Evolutionary conservation across 1,140 invertebrate species (phyloP).

Genomic region (Cataglyphis hispanica): DNA sequence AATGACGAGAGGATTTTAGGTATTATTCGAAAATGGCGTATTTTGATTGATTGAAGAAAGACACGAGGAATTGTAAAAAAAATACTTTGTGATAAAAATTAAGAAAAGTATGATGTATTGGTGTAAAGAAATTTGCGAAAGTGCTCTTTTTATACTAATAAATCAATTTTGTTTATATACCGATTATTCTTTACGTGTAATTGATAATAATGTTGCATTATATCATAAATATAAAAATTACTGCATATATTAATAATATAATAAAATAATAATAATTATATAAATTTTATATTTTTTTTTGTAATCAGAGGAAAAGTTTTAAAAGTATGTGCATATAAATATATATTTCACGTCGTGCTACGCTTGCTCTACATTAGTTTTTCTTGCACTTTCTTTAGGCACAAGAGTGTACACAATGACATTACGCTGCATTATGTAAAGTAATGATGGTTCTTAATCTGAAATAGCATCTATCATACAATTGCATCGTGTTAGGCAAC

Average conservation of each 20-base stretch:
- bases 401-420: neutral
- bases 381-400: neutral
- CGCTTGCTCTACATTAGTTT: neutral
- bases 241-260: no score
- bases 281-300: neutral
- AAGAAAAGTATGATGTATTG: neutral
- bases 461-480: slow-evolving; percentile 18
- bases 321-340: neutral
- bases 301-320: neutral
- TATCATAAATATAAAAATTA: neutral
- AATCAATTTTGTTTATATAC: neutral
- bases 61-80: neutral
- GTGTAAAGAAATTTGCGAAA: no score
- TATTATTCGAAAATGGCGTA: neutral
- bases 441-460: slow-evolving; percentile 17
- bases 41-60: neutral
- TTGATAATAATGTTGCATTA: neutral
- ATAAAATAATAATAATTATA: no score
- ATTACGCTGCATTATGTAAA: slow-evolving; percentile 19
- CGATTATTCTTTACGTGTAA: neutral
- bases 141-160: neutral
- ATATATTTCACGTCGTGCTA: neutral
- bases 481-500: slow-evolving; percentile 51
- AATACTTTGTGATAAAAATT: neutral
- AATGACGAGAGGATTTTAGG: neutral